These are phyloP conservation scores for Apodemia zela DNA, from an alignment of 2,888 invertebrate genomes.

Conservation along the genomic window DNA sequence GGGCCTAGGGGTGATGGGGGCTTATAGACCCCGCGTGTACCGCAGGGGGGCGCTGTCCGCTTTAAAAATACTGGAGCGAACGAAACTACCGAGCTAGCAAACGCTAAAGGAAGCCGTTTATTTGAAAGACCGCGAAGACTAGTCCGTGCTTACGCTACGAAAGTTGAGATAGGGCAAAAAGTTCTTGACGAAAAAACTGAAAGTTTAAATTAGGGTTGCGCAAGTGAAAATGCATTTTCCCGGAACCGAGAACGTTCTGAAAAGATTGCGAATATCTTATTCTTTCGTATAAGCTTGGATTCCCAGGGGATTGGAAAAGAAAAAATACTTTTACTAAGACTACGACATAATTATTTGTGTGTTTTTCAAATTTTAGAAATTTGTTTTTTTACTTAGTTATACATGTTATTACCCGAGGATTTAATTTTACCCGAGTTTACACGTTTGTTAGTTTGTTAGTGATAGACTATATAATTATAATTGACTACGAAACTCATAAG, in stretches of 20 bases:
- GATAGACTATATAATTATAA: too few species aligned
- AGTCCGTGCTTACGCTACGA: constrained; percentile 18
- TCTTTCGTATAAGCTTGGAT: not conserved
- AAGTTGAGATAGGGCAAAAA: constrained; percentile 18
- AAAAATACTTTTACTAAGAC: not conserved
- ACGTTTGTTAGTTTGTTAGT: too few species aligned
- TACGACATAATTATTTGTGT: not conserved
- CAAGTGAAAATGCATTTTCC: constrained; percentile 20
- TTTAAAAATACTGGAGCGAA: constrained; percentile 75
- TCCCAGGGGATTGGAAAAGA: not conserved
- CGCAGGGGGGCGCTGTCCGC: constrained; percentile 70
- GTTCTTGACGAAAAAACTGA: not conserved
- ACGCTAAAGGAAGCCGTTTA: constrained; percentile 70
- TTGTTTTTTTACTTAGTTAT: too few species aligned
- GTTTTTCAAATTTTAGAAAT: too few species aligned
- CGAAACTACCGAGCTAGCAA: constrained; percentile 62
- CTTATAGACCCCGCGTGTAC: constrained; percentile 52
- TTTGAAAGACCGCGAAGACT: constrained; percentile 54
- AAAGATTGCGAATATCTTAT: constrained; percentile 37
- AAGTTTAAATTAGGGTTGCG: constrained; percentile 3
- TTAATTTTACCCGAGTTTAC: too few species aligned
- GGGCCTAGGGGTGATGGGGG: constrained; percentile 35
- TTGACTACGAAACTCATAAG: too few species aligned
- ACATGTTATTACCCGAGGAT: too few species aligned
- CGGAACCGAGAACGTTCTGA: constrained; percentile 35